Conservation (phyloP, 2,888 invertebrate species). For the Drosophila eohydei region DNA sequence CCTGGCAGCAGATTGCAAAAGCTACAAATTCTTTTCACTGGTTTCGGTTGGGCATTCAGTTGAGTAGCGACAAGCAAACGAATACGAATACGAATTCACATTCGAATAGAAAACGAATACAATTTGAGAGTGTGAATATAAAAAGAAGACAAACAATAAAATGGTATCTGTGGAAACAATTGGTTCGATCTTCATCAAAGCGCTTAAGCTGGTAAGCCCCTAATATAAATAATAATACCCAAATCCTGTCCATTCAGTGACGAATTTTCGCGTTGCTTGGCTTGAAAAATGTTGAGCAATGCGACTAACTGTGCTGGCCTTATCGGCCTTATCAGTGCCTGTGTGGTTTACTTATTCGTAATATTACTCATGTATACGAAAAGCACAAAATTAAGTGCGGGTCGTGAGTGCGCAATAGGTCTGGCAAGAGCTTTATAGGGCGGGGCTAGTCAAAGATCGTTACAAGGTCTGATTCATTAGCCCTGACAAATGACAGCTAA, state of each 20-base stretch:
- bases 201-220: conserved; percentile 90
- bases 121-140: conserved; percentile 12
- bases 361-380: conserved; percentile 63
- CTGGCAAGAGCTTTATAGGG: conserved; percentile 34
- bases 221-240: not conserved
- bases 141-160: conserved; percentile 72
- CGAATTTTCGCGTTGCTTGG: not conserved
- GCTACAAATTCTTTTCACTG: conserved; percentile 63
- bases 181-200: conserved; percentile 92
- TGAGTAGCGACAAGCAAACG: conserved; percentile 75
- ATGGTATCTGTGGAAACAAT: conserved; percentile 94
- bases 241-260: not conserved
- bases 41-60: conserved; percentile 65
- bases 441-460: conserved; percentile 37
- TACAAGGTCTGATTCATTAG: conserved; percentile 30
- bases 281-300: conserved; percentile 51
- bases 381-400: conserved; percentile 27
- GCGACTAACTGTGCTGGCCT: conserved; percentile 15
- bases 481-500: not conserved
- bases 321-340: conserved; percentile 47
- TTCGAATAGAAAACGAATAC: conserved; percentile 22
- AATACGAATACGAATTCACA: conserved; percentile 46
- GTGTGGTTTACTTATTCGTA: conserved; percentile 39
- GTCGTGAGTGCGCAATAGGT: conserved; percentile 25
- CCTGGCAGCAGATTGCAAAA: conserved; percentile 68